Evolutionary conservation across 2,797 vertebrate genomes (phyloP).

Genomic region (Cossypha heuglini): DNA sequence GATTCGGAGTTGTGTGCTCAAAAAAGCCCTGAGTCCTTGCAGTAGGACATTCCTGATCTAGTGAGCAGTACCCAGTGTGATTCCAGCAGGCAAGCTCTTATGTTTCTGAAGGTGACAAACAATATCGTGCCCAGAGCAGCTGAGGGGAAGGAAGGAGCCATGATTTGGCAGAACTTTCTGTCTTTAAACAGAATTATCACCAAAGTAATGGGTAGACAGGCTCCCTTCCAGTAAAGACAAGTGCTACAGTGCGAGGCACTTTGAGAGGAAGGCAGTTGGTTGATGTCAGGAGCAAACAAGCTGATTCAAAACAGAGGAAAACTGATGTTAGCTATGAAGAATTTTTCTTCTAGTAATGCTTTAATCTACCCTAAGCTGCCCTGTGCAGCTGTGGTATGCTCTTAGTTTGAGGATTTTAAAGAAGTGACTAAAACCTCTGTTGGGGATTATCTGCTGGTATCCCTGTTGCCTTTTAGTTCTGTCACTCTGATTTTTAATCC

Average conservation of each 20-base stretch:
- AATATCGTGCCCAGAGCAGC: background rate
- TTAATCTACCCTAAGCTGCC: background rate
- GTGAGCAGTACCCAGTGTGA: background rate
- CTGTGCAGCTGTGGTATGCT: background rate
- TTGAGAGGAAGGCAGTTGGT: background rate
- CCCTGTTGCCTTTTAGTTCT: background rate
- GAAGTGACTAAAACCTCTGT: background rate
- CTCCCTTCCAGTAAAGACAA: background rate
- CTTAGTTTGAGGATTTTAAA: background rate
- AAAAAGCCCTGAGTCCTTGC: background rate
- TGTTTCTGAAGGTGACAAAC: constrained; percentile 8
- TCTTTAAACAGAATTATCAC: background rate
- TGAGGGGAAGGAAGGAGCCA: constrained; percentile 4
- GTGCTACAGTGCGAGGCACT: background rate
- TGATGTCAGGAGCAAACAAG: background rate
- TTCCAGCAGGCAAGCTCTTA: background rate
- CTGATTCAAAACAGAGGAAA: background rate
- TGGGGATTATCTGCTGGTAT: constrained; percentile 10
- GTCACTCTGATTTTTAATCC: background rate
- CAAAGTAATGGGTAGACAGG: background rate
- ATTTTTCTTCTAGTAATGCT: background rate
- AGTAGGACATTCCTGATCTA: background rate
- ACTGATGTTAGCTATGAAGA: background rate
- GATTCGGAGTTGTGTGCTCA: background rate
- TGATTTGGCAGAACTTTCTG: constrained; percentile 12